Conservation (phyloP, 2,113 vertebrate genomes). For the Cyrtonyx montezumae region DNA sequence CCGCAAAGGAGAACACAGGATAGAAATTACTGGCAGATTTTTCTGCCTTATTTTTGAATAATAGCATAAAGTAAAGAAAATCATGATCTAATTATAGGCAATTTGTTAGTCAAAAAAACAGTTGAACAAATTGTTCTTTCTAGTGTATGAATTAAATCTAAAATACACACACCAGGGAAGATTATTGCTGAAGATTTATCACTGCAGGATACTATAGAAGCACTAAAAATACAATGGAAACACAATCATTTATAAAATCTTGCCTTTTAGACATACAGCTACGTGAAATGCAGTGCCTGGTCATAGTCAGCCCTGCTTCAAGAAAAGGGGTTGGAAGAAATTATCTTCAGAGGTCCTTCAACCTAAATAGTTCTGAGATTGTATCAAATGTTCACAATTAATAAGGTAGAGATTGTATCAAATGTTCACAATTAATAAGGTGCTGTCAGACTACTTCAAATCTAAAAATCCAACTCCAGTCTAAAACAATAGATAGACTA, state of each 20-base stretch:
- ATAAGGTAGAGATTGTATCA: not conserved
- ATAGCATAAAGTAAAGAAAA: not conserved
- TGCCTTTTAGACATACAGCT: not conserved
- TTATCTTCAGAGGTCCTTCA: not conserved
- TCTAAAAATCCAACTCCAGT: not conserved
- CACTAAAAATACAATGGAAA: not conserved
- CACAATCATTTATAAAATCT: not conserved
- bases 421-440: not conserved
- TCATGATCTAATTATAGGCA: not conserved
- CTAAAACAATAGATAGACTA: not conserved
- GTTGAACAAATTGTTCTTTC: not conserved
- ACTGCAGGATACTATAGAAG: not conserved
- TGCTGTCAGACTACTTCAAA: not conserved
- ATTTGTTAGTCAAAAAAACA: not conserved
- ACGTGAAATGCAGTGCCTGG: not conserved
- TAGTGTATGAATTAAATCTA: not conserved
- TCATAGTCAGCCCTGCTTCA: not conserved
- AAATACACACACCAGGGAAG: not conserved
- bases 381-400: not conserved
- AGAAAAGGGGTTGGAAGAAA: not conserved
- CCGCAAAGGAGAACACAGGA: not conserved
- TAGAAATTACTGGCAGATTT: not conserved
- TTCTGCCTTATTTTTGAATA: not conserved
- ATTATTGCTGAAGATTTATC: not conserved
- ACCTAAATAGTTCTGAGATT: not conserved